Evolutionary conservation across 92 coral and sea anemone species (phyloP), one percentile per base, ranked within the genome.

Genomic region (Heliopora coerulea): DNA sequence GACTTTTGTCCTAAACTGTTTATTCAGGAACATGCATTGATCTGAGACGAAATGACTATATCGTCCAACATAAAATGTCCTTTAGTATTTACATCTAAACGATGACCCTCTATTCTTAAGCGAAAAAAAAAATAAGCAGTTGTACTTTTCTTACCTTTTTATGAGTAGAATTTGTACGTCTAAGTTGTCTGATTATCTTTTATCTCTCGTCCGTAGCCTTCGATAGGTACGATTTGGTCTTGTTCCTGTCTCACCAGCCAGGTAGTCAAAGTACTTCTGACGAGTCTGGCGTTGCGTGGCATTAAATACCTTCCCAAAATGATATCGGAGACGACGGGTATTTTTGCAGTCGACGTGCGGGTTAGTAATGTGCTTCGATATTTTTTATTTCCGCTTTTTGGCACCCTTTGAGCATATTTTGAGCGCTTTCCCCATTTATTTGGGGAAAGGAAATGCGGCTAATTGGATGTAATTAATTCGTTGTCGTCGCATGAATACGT

Each of bases 301-400:
- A n/a, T 46, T 46, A 46, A 46, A 46, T 46, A 46, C 52, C 52
- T 46, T 7, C 52, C 42, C 42, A n/a, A 46, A 46, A 46, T 46
- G 52, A 46, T n/a, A 46, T 15, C 52, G 52, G 52, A 46, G 2
- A 15, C 52, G 14, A n/a, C 2, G 15, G 52, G n/a, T 46, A 46
- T 46, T 46, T 46, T 46, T 8, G n/a, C 2, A 46, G 52, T 46
- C 15, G 7, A 46, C 52, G 14, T 46, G 2, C 12, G 52, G n/a
- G 52, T 8, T 8, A 37, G 42, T 37, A 37, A 37, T 37, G 12
- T 12, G 42, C 12, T 37, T 37, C 5, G 42, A 5, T 4, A n/a
- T 37, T n/a, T 5, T 17, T 14, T 56, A 23, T 56, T 56, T 56
- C 61, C 61, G 61, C 23, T 56, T 23, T 56, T 28, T 8, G 3